phyloP scores from a whole-genome alignment of 92 coral and sea anemone genomes.

The Porites lobata region DNA sequence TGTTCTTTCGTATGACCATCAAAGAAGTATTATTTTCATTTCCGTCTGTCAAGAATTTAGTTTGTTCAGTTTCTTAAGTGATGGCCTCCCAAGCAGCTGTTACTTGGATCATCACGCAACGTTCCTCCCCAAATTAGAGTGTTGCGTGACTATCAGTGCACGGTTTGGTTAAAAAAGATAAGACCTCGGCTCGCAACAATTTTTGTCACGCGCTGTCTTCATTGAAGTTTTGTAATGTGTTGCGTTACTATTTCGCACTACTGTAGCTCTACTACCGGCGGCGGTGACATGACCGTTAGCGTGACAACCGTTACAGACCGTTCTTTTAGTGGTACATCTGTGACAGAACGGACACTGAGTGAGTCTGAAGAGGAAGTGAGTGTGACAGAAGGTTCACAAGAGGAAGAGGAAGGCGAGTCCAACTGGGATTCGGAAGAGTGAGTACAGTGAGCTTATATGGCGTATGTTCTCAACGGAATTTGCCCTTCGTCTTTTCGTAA shows the following conservation, averaged over 20 bases:
- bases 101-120: too few species aligned
- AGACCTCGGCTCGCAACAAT: too few species aligned
- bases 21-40: too few species aligned
- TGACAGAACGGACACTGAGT: constrained; percentile 92
- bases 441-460: constrained; percentile 9
- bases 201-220: too few species aligned
- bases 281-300: constrained; percentile 62
- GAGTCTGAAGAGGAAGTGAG: constrained; percentile 83
- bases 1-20: background rate
- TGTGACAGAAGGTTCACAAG: constrained; percentile 31
- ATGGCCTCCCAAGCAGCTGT: too few species aligned
- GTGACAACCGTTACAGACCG: constrained; percentile 79
- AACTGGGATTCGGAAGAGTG: constrained; percentile 67
- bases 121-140: too few species aligned
- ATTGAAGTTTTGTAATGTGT: background rate
- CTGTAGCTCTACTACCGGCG: constrained; percentile 50
- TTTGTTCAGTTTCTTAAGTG: background rate
- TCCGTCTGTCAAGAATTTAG: background rate
- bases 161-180: too few species aligned
- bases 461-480: too few species aligned
- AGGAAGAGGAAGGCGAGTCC: constrained; percentile 45
- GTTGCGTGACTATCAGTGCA: too few species aligned
- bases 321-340: constrained; percentile 91
- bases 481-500: too few species aligned
- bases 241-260: background rate